A percentile compares a stretch with the other conserved stretches of the same genome.
phyloP scores from a whole-genome alignment of 1,140 invertebrate genomes.

The Bombus impatiens region DNA sequence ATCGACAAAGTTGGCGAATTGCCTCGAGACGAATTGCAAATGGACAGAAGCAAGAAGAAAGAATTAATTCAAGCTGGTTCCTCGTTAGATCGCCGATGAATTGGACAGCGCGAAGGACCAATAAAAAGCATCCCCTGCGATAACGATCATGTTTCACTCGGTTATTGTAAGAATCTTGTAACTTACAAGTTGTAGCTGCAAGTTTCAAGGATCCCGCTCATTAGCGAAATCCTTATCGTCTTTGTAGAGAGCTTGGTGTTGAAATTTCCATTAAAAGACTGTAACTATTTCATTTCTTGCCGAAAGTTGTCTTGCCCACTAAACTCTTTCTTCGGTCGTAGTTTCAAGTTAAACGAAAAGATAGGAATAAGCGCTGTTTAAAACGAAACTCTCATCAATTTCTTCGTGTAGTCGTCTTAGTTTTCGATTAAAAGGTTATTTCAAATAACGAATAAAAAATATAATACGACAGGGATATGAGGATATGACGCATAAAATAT shows the following conservation, averaged over 20 bases:
- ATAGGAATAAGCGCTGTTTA: background rate
- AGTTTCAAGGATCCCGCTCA: conserved; percentile 40
- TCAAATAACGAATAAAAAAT: no score
- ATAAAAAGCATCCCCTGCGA: background rate
- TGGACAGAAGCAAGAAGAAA: background rate
- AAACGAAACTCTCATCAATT: background rate
- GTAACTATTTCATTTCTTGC: conserved; percentile 18
- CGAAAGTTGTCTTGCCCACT: background rate
- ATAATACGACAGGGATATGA: no score
- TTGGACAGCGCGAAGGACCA: conserved; percentile 7
- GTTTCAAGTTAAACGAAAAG: background rate
- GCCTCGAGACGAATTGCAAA: background rate
- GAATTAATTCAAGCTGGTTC: background rate
- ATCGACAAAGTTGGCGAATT: background rate
- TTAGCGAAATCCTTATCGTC: conserved; percentile 45
- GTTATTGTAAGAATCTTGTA: conserved; percentile 38
- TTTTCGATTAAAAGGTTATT: no score
- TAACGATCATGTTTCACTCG: conserved; percentile 35
- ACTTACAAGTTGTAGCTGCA: background rate
- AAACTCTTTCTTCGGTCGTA: background rate
- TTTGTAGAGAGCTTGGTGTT: conserved; percentile 7
- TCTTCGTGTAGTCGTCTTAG: no score
- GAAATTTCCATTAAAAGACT: conserved; percentile 43
- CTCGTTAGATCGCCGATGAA: background rate
- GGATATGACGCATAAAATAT: no score